Conservation (phyloP, 2,888 invertebrate genomes). For the Chymomyza fuscimana region DNA sequence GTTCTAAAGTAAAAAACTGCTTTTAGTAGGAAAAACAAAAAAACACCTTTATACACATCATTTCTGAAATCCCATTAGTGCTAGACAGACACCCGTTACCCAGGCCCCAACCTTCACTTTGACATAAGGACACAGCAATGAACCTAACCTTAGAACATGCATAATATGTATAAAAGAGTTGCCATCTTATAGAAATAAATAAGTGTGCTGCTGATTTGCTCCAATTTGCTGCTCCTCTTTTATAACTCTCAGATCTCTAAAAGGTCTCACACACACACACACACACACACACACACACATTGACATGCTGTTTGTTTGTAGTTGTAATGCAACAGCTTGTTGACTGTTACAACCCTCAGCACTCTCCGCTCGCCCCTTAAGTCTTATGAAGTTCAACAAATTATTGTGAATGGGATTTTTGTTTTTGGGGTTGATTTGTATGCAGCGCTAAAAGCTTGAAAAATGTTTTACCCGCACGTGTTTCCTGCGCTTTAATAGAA, state of each 20-base stretch:
- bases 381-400: slow-evolving; percentile 70
- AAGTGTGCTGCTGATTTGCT: background rate
- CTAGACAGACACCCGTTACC: background rate
- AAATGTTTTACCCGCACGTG: slow-evolving; percentile 74
- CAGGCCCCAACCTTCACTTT: background rate
- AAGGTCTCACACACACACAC: slow-evolving; percentile 12
- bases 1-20: no score
- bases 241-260: slow-evolving; percentile 11
- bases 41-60: no score
- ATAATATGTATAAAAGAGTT: background rate
- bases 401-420: slow-evolving; percentile 64
- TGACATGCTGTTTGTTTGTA: background rate
- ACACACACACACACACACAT: background rate
- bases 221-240: slow-evolving; percentile 18
- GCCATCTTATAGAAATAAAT: background rate
- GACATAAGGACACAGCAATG: background rate
- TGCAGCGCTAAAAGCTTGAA: slow-evolving; percentile 74
- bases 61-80: no score
- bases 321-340: slow-evolving; percentile 67
- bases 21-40: no score
- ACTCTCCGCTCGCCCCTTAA: background rate
- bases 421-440: slow-evolving; percentile 68
- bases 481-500: slow-evolving; percentile 71
- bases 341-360: slow-evolving; percentile 13
- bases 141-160: background rate